These are phyloP conservation scores for Ranitomeya variabilis DNA, from an alignment of 2,113 vertebrate species.

Conservation along the genomic window DNA sequence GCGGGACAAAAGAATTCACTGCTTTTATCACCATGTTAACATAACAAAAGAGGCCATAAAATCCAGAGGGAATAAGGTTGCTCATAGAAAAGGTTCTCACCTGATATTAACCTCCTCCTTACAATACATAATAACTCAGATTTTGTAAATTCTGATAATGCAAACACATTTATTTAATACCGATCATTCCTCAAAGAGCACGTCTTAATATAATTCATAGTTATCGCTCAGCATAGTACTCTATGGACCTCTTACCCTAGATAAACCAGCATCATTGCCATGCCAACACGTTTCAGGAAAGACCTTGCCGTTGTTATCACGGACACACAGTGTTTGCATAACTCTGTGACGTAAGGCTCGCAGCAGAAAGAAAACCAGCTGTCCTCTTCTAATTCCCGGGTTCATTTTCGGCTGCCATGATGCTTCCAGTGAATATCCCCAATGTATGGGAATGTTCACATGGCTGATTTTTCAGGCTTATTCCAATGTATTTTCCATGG, in stretches of 20 bases:
- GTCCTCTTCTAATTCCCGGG: neutral
- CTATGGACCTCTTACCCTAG: slow-evolving; percentile 40
- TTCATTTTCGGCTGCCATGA: no score
- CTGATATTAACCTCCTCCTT: slow-evolving; percentile 12
- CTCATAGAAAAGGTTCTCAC: neutral
- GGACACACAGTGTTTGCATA: neutral
- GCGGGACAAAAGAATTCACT: slow-evolving; percentile 26
- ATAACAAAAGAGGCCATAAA: slow-evolving; percentile 34
- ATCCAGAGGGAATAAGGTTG: neutral
- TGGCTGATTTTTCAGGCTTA: no score
- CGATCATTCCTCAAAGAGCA: neutral
- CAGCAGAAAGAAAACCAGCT: neutral
- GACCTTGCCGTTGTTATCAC: neutral
- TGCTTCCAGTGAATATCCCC: no score
- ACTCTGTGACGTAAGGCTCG: neutral
- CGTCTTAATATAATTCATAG: neutral
- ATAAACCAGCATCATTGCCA: slow-evolving; percentile 36
- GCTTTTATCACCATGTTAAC: slow-evolving; percentile 37
- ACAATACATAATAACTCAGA: neutral
- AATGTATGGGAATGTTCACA: no score
- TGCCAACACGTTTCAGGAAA: slow-evolving; percentile 42
- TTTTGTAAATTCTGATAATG: neutral
- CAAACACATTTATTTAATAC: neutral
- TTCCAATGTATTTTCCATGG: no score
- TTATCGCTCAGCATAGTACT: neutral